These are phyloP conservation scores for Picus viridis DNA, from an alignment of 2,797 vertebrate species.

Conservation along the genomic window DNA sequence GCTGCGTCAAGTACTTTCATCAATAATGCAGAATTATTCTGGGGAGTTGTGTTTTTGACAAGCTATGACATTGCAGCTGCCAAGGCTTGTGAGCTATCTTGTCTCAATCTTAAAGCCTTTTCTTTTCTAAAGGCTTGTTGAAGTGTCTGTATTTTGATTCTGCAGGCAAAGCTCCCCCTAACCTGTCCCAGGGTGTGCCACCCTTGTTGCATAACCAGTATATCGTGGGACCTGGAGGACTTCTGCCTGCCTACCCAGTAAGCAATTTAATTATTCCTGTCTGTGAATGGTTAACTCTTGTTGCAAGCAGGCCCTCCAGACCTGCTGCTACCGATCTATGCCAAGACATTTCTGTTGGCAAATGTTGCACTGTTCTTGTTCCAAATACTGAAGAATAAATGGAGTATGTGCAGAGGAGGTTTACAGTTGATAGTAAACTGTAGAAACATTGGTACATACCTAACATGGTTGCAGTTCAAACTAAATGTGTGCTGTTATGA, in stretches of 20 bases:
- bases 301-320: neutral
- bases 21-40: neutral
- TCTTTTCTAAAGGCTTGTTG: neutral
- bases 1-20: neutral
- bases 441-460: neutral
- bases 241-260: conserved; percentile 97
- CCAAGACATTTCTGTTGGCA: neutral
- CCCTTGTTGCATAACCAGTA: conserved; percentile 97
- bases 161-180: conserved; percentile 94
- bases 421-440: neutral
- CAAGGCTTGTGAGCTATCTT: neutral
- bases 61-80: neutral
- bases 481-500: neutral
- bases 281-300: neutral
- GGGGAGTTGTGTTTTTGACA: neutral
- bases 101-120: neutral
- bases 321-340: neutral
- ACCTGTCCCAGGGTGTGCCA: conserved; percentile 92
- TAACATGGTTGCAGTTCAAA: neutral
- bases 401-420: neutral
- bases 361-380: neutral
- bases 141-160: conserved; percentile 57
- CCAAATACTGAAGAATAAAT: neutral
- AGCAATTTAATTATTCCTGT: conserved; percentile 63
- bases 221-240: conserved; percentile 95